Percentiles rank a stretch among this genome's conserved stretches.
Conservation (phyloP, 2,888 invertebrate species). For the Lasioglossum malachurum region DNA sequence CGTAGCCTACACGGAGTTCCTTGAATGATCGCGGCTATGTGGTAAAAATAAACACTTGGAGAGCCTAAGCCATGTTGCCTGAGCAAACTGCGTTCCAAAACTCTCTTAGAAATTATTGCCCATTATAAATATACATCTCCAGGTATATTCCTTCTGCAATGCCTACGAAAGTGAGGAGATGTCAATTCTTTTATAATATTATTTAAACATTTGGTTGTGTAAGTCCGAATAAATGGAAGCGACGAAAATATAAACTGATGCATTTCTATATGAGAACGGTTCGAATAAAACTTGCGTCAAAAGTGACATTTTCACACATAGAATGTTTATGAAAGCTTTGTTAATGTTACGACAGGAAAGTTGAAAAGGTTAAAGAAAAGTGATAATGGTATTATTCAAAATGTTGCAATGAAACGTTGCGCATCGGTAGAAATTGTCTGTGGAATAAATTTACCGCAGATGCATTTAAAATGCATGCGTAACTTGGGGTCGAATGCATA, state of each 20-base stretch:
- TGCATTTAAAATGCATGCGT: slow-evolving; percentile 65
- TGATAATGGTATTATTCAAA: not conserved
- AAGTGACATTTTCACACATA: not conserved
- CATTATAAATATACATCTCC: not conserved
- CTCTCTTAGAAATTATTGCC: not conserved
- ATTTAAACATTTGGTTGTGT: no score
- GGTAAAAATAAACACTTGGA: slow-evolving; percentile 17
- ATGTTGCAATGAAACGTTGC: not conserved
- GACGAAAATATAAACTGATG: not conserved
- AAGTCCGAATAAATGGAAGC: no score
- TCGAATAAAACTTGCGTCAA: slow-evolving; percentile 5
- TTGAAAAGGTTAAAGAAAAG: not conserved
- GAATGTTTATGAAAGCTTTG: not conserved
- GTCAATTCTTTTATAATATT: not conserved
- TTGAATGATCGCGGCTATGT: slow-evolving; percentile 55
- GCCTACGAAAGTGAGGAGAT: no score
- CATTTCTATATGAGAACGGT: not conserved
- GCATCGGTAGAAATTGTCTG: slow-evolving; percentile 28
- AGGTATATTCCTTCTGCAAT: not conserved
- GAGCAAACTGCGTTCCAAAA: not conserved
- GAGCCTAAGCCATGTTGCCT: not conserved
- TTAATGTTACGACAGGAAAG: not conserved
- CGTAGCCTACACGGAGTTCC: slow-evolving; percentile 55
- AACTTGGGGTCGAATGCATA: slow-evolving; percentile 63
- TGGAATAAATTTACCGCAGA: slow-evolving; percentile 58